These are phyloP conservation scores for Drosophila multiciliata DNA, from an alignment of 2,888 invertebrate species.

Conservation along the genomic window DNA sequence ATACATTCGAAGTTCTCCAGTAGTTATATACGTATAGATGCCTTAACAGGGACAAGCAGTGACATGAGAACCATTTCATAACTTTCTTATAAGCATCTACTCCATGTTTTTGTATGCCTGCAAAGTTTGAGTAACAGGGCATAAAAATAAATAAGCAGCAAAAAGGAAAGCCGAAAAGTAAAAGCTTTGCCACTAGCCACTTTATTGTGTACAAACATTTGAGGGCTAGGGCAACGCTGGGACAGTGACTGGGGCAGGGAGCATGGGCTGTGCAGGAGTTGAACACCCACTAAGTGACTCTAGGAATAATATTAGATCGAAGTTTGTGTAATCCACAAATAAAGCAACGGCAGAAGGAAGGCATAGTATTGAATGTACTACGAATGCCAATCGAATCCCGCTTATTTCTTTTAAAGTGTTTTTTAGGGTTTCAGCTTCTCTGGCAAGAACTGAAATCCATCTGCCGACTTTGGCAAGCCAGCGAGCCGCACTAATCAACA, in stretches of 20 bases:
- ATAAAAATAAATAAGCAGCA: conserved; percentile 65
- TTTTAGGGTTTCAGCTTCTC: not conserved
- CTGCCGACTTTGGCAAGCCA: conserved; percentile 43
- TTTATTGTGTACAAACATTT: conserved; percentile 78
- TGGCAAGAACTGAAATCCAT: conserved; percentile 23
- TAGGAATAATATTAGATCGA: conserved; percentile 67
- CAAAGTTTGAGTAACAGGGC: conserved; percentile 33
- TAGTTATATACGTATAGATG: not conserved
- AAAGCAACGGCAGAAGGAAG: conserved; percentile 17
- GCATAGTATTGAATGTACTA: conserved; percentile 54
- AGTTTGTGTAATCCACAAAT: conserved; percentile 59
- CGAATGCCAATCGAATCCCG: conserved; percentile 58
- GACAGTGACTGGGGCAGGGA: not conserved
- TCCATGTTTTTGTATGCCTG: conserved; percentile 23
- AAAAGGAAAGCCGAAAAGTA: conserved; percentile 75
- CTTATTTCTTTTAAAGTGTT: conserved; percentile 61
- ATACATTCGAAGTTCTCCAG: not conserved
- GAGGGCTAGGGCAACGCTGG: conserved; percentile 34
- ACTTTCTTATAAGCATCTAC: conserved; percentile 2
- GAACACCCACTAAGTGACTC: conserved; percentile 55
- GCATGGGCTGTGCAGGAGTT: not conserved
- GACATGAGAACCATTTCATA: not conserved
- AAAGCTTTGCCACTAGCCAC: conserved; percentile 69
- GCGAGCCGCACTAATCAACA: conserved; percentile 80
- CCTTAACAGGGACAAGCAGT: not conserved